Base-by-base conservation (phyloP, 64 coral and sea anemone genomes). In the Actinia equina region DNA sequence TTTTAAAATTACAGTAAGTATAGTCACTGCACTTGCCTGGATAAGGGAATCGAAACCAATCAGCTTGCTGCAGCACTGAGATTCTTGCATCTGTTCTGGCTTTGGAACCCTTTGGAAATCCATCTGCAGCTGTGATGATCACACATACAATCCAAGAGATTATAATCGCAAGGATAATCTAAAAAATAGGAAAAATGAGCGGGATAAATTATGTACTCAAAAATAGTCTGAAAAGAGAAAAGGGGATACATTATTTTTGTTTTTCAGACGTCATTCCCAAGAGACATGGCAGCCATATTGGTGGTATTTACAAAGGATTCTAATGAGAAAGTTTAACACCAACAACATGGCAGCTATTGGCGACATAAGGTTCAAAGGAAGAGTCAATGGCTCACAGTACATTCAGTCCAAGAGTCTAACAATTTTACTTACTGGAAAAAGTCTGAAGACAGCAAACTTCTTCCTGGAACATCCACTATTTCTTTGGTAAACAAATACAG, bases 361-460 rank as follows among this genome's bases (percentile, higher is more conserved):
- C 46, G 46, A 49, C 46, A 49, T 49, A 49, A 49, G 46, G 46
- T 49, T 4, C 46, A 49, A 49, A 49, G 7, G 7, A 4, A 49
- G 46, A 49, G 7, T 49, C 4, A 2, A 57, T 57, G 55, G 11
- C 13, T 13, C 55, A 14, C 55, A 57, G 55, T 57, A 57, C 10
- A 14, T 57, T 57, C 15, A 57, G 7, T 2, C 55, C 55, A 41
- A 53, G 19, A 43, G n/a, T 9, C 78, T 10, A 53, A 16, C 4
- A 45, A 18, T 89, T 64, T 17, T 82, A 92, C 96, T 95, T 77
- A 99, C 97, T 67, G 93, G 93, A 81, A 99, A 99, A 71, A 99
- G 52, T 67, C 93, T 89, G 74, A 99, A 99, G 9, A 99, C 10
- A 46, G 90, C 82, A 55, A 88, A 92, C 16, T 87, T 85, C 18